phyloP scores from a whole-genome alignment of 1,140 invertebrate species.

The Bombus sibiricus region DNA sequence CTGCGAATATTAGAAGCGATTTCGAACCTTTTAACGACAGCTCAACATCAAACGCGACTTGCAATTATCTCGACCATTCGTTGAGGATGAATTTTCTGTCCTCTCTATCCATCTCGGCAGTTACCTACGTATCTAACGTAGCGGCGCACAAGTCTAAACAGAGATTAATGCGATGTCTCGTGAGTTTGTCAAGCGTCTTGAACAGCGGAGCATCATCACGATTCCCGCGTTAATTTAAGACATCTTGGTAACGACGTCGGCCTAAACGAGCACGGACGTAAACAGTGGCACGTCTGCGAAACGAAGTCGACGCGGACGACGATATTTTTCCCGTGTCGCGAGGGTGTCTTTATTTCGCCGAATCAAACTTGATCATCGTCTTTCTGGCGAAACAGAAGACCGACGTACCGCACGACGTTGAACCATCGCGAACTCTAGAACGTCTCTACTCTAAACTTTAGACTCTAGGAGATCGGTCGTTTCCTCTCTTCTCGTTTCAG shows the following conservation, averaged over 20 bases:
- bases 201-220: neutral
- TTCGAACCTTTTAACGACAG: neutral
- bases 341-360: constrained; percentile 3
- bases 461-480: neutral
- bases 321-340: neutral
- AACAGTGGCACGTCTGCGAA: neutral
- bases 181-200: constrained; percentile 4
- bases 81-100: neutral
- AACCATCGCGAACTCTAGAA: constrained; percentile 28
- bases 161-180: neutral
- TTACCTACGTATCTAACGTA: neutral
- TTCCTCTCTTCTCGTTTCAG: neutral
- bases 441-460: neutral
- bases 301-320: neutral
- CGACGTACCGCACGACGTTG: constrained; percentile 28
- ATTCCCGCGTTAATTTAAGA: constrained; percentile 8
- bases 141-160: neutral
- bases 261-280: neutral
- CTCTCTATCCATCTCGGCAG: neutral
- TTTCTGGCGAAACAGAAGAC: constrained; percentile 5
- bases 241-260: neutral
- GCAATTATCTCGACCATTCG: neutral
- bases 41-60: neutral
- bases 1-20: neutral
- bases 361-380: constrained; percentile 31